Conservation (phyloP, 2,797 vertebrate species). For the Scyliorhinus canicula region DNA sequence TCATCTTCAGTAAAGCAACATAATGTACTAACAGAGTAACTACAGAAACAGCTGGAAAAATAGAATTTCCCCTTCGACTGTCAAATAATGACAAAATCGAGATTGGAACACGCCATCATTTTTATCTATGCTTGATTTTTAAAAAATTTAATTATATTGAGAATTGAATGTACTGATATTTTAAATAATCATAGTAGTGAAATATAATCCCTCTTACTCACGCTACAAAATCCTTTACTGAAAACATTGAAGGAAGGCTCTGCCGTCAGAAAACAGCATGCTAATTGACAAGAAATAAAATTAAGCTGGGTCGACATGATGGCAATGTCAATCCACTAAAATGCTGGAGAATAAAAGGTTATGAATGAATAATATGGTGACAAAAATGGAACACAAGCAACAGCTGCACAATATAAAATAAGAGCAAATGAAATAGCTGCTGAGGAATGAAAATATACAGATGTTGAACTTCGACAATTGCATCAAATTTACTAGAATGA, state of each 20-base stretch:
- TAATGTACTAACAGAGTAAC: not conserved
- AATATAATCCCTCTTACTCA: not conserved
- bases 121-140: not conserved
- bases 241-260: slow-evolving; percentile 31
- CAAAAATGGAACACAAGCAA: not conserved
- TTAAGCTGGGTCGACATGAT: not conserved
- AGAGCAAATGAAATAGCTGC: not conserved
- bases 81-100: not conserved
- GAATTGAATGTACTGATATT: not conserved
- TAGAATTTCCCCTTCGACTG: not conserved
- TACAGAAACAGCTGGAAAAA: not conserved
- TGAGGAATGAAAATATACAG: not conserved
- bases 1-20: not conserved
- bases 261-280: slow-evolving; percentile 27
- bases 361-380: not conserved
- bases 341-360: not conserved
- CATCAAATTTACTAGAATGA: not conserved
- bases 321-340: not conserved
- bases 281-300: not conserved
- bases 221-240: not conserved
- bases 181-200: not conserved
- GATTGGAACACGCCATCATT: not conserved
- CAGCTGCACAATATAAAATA: not conserved
- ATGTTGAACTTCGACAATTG: not conserved
- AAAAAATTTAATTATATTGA: not conserved